Percentiles rank a stretch among this genome's conserved stretches.
Evolutionary conservation across 2,888 invertebrate genomes (phyloP).

Genomic region (Cynaeus angustus): DNA sequence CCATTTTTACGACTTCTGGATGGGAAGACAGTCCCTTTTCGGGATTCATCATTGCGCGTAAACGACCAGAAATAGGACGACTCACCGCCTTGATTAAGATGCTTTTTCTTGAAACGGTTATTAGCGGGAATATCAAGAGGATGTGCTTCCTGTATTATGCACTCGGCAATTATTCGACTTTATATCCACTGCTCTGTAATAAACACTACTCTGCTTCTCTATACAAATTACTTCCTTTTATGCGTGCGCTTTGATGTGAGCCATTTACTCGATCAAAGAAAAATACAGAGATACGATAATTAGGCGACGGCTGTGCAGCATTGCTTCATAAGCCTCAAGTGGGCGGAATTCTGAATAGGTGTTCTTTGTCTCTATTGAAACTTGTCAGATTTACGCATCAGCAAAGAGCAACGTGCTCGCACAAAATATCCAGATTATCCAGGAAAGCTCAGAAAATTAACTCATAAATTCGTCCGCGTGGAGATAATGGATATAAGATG

Average conservation of each 20-base stretch:
- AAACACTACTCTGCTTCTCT: conserved; percentile 36
- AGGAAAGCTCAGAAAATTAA: not conserved
- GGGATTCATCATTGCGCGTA: conserved; percentile 16
- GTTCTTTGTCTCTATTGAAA: not conserved
- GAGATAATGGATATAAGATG: conserved; percentile 18
- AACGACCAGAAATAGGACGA: not conserved
- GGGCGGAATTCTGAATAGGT: conserved; percentile 7
- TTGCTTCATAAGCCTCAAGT: conserved; percentile 4
- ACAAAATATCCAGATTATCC: conserved; percentile 7
- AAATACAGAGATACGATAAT: conserved; percentile 31
- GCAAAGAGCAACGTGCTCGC: not conserved
- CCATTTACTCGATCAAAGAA: conserved; percentile 40
- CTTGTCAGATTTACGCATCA: conserved; percentile 1
- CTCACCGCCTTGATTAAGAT: conserved; percentile 2
- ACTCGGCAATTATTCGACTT: conserved; percentile 32
- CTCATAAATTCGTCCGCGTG: conserved; percentile 12
- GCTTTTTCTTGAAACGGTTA: not conserved
- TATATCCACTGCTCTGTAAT: conserved; percentile 20
- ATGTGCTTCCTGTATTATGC: conserved; percentile 18
- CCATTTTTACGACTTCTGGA: conserved; percentile 48
- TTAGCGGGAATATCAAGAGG: not conserved
- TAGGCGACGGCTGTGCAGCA: conserved; percentile 19
- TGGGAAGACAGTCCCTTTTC: conserved; percentile 37
- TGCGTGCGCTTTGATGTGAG: conserved; percentile 29
- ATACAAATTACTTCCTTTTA: conserved; percentile 43